These are phyloP conservation scores for Lymantria monacha DNA, from an alignment of 2,888 invertebrate species.

Conservation along the genomic window DNA sequence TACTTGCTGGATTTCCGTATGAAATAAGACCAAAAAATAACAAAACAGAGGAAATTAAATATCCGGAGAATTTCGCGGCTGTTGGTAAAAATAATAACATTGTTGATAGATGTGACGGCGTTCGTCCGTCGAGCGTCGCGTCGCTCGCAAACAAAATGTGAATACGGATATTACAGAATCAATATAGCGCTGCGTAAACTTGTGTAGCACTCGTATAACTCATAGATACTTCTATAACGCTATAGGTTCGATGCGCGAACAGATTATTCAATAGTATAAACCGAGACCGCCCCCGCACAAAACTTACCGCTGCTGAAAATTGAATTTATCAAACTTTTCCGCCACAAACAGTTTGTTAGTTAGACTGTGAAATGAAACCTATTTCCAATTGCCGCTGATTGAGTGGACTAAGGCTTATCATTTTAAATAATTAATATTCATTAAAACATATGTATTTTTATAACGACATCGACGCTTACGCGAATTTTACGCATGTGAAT, in stretches of 20 bases:
- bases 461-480: no score
- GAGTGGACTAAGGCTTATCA: not conserved
- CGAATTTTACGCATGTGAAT: no score
- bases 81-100: slow-evolving; percentile 39
- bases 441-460: no score
- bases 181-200: slow-evolving; percentile 45
- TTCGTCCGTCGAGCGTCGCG: slow-evolving; percentile 22
- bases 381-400: not conserved
- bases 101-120: slow-evolving; percentile 32
- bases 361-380: not conserved
- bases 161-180: slow-evolving; percentile 51
- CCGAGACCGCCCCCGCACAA: slow-evolving; percentile 68
- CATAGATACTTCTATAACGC: slow-evolving; percentile 52
- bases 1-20: slow-evolving; percentile 57
- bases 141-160: slow-evolving; percentile 39
- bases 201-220: slow-evolving; percentile 45
- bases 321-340: not conserved
- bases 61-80: slow-evolving; percentile 35
- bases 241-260: slow-evolving; percentile 63
- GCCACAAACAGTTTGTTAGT: not conserved
- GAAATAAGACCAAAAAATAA: slow-evolving; percentile 44
- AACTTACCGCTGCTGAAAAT: slow-evolving; percentile 41
- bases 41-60: slow-evolving; percentile 38
- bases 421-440: no score
- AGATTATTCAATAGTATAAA: slow-evolving; percentile 79